These are phyloP conservation scores for Melanotaenia trifasciata DNA, from an alignment of 2,797 vertebrate genomes.

Conservation along the genomic window DNA sequence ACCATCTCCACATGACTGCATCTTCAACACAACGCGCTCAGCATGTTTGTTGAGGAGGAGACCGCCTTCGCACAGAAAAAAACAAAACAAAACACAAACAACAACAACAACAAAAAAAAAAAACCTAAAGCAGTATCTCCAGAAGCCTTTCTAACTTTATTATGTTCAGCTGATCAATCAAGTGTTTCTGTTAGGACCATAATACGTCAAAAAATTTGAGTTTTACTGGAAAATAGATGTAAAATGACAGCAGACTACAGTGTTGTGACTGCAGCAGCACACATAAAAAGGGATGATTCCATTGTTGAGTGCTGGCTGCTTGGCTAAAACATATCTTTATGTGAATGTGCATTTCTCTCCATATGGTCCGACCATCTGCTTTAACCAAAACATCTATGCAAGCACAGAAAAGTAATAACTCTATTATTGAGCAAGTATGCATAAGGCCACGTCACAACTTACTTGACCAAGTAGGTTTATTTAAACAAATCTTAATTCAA, in stretches of 20 bases:
- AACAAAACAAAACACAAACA: neutral
- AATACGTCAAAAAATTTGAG: slow-evolving; percentile 26
- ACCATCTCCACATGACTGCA: slow-evolving; percentile 73
- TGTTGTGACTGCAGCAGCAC: slow-evolving; percentile 25
- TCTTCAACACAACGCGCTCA: slow-evolving; percentile 64
- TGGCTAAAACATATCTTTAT: slow-evolving; percentile 51
- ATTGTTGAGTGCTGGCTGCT: slow-evolving; percentile 22
- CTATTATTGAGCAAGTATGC: slow-evolving; percentile 42
- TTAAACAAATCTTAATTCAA: neutral
- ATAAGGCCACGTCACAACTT: slow-evolving; percentile 1
- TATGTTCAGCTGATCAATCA: slow-evolving; percentile 18
- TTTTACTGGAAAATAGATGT: slow-evolving; percentile 19
- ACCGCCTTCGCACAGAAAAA: slow-evolving; percentile 34
- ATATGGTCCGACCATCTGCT: slow-evolving; percentile 84
- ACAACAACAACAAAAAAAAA: no score
- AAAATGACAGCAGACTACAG: neutral
- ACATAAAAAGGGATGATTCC: slow-evolving; percentile 45
- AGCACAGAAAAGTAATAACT: slow-evolving; percentile 46
- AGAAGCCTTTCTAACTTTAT: slow-evolving; percentile 24
- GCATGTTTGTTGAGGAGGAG: slow-evolving; percentile 54
- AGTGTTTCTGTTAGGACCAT: slow-evolving; percentile 9
- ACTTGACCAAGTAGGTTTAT: neutral
- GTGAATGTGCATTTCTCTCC: slow-evolving; percentile 77
- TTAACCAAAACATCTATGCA: slow-evolving; percentile 56
- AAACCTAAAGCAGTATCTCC: slow-evolving; percentile 50